Percentiles rank a stretch among this genome's conserved stretches.
These are phyloP conservation scores for Nannoperca obscura DNA, from an alignment of 2,797 vertebrate genomes.

Conservation along the genomic window DNA sequence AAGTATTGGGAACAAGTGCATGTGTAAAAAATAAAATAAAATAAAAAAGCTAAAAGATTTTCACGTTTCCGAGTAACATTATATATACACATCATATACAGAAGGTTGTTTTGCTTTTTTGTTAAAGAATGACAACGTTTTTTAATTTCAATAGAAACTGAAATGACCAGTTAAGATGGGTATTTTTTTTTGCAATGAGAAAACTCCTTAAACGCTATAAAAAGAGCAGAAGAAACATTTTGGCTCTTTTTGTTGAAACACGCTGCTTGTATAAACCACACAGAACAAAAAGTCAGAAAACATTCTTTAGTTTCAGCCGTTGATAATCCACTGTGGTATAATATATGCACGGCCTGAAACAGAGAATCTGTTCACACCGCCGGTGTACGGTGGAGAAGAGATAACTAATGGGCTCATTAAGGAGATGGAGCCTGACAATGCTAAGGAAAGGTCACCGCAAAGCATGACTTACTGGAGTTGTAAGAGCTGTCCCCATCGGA, in stretches of 20 bases:
- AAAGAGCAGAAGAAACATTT: constrained; percentile 23
- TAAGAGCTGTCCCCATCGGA: constrained; percentile 88
- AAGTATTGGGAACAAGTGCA: no score
- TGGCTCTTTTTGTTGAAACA: constrained; percentile 12
- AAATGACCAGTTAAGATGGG: constrained; percentile 39
- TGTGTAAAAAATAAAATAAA: no score
- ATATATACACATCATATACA: not conserved
- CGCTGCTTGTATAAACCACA: constrained; percentile 24
- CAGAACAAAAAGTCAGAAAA: constrained; percentile 28
- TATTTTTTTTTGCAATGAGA: constrained; percentile 28
- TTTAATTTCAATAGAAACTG: not conserved
- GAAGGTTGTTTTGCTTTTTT: not conserved
- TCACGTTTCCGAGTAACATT: not conserved
- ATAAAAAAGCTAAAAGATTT: no score
- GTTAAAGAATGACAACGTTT: not conserved
- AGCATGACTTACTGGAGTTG: constrained; percentile 93
- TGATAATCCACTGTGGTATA: constrained; percentile 44
- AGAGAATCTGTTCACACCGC: constrained; percentile 64
- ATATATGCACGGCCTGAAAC: constrained; percentile 63
- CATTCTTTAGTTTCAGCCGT: constrained; percentile 19
- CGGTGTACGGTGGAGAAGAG: constrained; percentile 50
- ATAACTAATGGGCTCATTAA: constrained; percentile 80
- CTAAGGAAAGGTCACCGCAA: constrained; percentile 84
- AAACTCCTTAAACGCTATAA: not conserved
- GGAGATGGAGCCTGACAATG: constrained; percentile 67